Percentiles rank a stretch among this genome's conserved stretches.
Conservation (phyloP, 2,113 vertebrate species). For the Triplophysa siluroides region DNA sequence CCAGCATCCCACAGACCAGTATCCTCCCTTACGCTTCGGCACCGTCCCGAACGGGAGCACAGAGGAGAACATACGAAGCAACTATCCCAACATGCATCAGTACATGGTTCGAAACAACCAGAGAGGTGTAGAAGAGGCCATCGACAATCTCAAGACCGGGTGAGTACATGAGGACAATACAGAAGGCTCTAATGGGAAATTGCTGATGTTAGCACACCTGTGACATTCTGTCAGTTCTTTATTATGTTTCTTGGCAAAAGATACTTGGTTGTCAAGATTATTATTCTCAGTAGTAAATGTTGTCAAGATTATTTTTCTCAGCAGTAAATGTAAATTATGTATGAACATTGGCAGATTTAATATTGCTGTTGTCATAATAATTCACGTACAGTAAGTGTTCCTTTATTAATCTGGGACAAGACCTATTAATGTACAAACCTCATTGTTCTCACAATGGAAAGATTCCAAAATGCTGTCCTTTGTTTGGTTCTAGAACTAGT, state of each 20-base stretch:
- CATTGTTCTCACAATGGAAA: too few species aligned
- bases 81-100: constrained; percentile 92
- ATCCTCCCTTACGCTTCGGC: constrained; percentile 89
- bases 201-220: background rate
- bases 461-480: too few species aligned
- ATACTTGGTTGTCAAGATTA: too few species aligned
- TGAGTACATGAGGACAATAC: constrained; percentile 53
- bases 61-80: constrained; percentile 91
- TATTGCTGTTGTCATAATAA: too few species aligned
- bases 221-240: background rate
- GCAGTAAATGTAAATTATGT: too few species aligned
- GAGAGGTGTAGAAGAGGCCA: constrained; percentile 88
- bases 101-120: constrained; percentile 93
- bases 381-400: too few species aligned
- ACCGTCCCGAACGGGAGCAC: constrained; percentile 93
- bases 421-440: too few species aligned
- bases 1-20: constrained; percentile 89
- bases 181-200: background rate
- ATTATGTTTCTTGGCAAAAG: background rate
- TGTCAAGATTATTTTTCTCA: too few species aligned
- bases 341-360: too few species aligned
- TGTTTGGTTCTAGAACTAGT: too few species aligned
- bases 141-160: constrained; percentile 89
- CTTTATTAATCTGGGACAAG: too few species aligned
- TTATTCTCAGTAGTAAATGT: too few species aligned